Evolutionary conservation across 92 coral and sea anemone species (phyloP), one percentile per base, ranked within the genome.

Genomic region (Metridium senile): DNA sequence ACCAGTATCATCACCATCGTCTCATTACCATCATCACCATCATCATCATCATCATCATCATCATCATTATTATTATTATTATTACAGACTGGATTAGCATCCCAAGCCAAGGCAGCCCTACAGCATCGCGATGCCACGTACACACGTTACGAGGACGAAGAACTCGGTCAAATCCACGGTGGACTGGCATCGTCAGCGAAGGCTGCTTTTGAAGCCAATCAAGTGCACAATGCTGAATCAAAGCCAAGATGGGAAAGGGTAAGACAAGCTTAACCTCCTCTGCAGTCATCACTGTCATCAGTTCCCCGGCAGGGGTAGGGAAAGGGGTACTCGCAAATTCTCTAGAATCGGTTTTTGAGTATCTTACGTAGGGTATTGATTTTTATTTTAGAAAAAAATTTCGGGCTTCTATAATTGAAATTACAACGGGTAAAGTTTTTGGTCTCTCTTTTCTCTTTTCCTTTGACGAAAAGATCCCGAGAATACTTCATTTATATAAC

Each of bases 31-130:
- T n/a, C n/a, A n/a, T n/a, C n/a, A n/a, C n/a, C n/a, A n/a, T n/a
- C n/a, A n/a, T n/a, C n/a, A n/a, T n/a, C n/a, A 34, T 22, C 21
- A 3, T 1, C n/a, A 58, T 26, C n/a, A 25, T 45, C 0, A n/a
- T 8, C 18, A 20, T 57, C 23, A 3, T 20, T 20, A 20, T 57
- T 57, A 8, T 57, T 57, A 8, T 3, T 20, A 62, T 10, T 62
- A 9, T 23, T 77, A 19, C 81, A 91, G 79, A 87, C 87, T n/a
- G 97, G 97, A 11, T 83, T 82, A 54, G 91, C 97, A 9, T 77
- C 97, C 13, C 83, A 89, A 21, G 81, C 92, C 68, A 88, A 83
- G 65, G 89, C 71, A 45, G 91, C 85, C n/a, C 73, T 73, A 26
- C 81, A 81, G 62, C 54, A 34, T 11, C 73, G 57, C 18, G 47